Base-by-base conservation (phyloP, 2,113 vertebrate species). In the Dipodomys merriami region DNA sequence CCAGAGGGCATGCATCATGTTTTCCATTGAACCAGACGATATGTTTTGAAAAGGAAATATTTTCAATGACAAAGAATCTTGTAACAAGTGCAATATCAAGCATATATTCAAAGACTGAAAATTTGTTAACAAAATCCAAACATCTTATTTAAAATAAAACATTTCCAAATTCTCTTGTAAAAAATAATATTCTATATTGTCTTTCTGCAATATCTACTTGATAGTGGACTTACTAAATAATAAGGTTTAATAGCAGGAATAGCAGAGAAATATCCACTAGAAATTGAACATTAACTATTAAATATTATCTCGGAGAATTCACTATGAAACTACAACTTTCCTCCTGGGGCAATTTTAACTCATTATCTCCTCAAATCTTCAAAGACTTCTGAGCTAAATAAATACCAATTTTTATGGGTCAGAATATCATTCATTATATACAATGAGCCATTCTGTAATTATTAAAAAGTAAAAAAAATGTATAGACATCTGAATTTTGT, bases 281-380 rank as follows among this genome's bases (percentile, higher is more conserved):
- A 81, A 93, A 39, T 2, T 76, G 62, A 73, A 62, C 90, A 91
- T 94, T 91, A 93, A 91, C 62, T 92, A 92, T 90, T 95, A 95
- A 89, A 90, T 84, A 90, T 27, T 8, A 81, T 87, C 49, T 69
- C 22, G 79, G 84, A 82, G 69, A 95, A 92, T 77, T 88, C 30
- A 90, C 64, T 15, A 86, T 25, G 81, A 60, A 78, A 35, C 13
- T 84, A 88, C 65, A 88, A 77, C 44, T 86, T 96, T 84, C 44
- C 73, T 88, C 74, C n/a, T 87, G 27, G 74, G 86, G 29, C 87
- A 95, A 86, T 86, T 93, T 90, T 96, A 81, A 94, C 30, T 95
- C 67, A 81, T 88, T 93, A 82, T 87, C 82, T 87, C 73, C n/a
- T 87, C 89, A 74, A 87, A 80, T 80, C 69, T 94, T 96, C 71